Evolutionary conservation across 2,113 vertebrate genomes (phyloP).

Genomic region (pig (Sus scrofa)): DNA sequence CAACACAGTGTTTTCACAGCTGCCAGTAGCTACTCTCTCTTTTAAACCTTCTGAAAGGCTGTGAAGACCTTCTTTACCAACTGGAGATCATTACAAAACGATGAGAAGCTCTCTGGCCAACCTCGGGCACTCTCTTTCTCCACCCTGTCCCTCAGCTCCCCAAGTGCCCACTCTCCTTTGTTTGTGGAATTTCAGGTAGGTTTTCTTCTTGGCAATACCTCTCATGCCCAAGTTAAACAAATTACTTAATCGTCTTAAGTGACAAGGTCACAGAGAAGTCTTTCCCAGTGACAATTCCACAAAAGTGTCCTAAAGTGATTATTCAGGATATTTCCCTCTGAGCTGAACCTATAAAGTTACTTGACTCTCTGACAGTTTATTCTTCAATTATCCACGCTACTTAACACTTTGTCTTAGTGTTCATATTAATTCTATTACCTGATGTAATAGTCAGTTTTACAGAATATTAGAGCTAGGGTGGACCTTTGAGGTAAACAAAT

Average conservation of each 20-base stretch:
- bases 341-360: neutral
- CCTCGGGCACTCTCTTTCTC: neutral
- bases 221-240: neutral
- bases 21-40: neutral
- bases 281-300: neutral
- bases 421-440: constrained; percentile 48
- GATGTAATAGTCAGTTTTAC: neutral
- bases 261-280: neutral
- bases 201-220: neutral
- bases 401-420: constrained; percentile 51
- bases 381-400: constrained; percentile 55
- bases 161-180: neutral
- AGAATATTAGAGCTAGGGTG: neutral
- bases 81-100: neutral
- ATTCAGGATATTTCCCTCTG: neutral
- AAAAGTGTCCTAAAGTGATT: neutral
- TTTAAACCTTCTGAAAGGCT: constrained; percentile 10
- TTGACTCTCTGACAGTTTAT: constrained; percentile 11
- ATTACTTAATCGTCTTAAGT: constrained; percentile 29
- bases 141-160: too few relatives aligned
- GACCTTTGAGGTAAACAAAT: neutral
- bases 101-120: neutral
- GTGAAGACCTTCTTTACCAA: neutral
- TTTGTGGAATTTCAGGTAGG: neutral
- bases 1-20: neutral